Evolutionary conservation across 1,140 invertebrate genomes (phyloP), one percentile per base, ranked within the genome.

Genomic region (Chironomus striatipennis): DNA sequence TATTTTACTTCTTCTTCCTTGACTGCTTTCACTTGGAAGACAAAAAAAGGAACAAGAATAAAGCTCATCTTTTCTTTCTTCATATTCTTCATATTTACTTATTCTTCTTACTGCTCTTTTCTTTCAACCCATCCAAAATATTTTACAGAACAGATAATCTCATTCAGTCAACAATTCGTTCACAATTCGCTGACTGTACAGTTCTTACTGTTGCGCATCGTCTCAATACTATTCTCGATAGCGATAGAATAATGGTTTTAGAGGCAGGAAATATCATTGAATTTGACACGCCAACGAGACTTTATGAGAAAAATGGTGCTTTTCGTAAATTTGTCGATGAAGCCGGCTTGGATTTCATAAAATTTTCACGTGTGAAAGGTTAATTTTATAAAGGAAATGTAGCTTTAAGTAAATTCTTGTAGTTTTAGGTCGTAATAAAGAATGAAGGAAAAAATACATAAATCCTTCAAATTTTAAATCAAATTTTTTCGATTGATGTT

Each of bases 171-270:
- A 88, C 88, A 0, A 88, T 88, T 57, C 79, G 86, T 65, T 79
- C 78, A 1, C 85, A 86, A 76, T 88, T 89, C 77, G 77, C 79
- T 1, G 77, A 83, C 12, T 88, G 87, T 76, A 93, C 91, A 1
- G 89, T 92, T 20, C 80, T 93, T 9, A 90, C 90, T 1, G 91
- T 93, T 74, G 91, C 90, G 42, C 91, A 93, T 82, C 84, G 92
- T 70, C 81, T 93, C 12, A 86, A 92, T 78, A 88, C 87, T 1
- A 83, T 88, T 18, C 83, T 89, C 82, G 86, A 89, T 76, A 82
- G 79, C 34, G 81, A 78, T 42, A 15, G 73, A 80, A 86, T 92
- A 7, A 77, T 93, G 75, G 90, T 93, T 5, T 85, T 93, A 84
- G 88, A 90, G 79, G 86, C 85, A 15, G 88, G 88, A 7, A 79